Conservation (phyloP, 1,140 invertebrate species). For the Aporrectodea caliginosa region DNA sequence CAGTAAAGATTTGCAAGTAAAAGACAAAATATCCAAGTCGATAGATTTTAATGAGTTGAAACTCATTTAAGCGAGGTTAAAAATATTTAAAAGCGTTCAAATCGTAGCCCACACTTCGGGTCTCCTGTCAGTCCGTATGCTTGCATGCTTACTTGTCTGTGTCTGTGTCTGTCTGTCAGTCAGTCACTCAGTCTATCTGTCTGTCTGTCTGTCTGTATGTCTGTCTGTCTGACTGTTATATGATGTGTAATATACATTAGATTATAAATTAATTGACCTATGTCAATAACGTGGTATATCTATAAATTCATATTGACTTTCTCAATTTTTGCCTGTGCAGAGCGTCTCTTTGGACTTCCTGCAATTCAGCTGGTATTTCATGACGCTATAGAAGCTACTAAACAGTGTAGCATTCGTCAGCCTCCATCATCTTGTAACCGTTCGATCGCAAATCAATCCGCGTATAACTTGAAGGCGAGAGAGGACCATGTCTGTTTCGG, state of each 20-base stretch:
- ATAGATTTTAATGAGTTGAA: too few species aligned
- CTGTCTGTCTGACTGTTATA: not conserved
- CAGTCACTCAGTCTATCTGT: not conserved
- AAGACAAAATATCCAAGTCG: too few species aligned
- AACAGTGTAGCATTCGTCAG: not conserved
- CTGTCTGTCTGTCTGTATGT: not conserved
- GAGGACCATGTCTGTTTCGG: conserved; percentile 1
- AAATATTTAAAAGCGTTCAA: too few species aligned
- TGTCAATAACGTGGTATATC: not conserved
- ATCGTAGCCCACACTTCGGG: too few species aligned
- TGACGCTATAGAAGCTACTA: not conserved
- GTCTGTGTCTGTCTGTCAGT: not conserved
- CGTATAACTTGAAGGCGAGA: not conserved
- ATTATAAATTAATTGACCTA: not conserved
- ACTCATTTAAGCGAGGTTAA: too few species aligned
- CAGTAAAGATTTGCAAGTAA: too few species aligned
- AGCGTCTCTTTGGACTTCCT: too few species aligned
- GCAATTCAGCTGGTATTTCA: not conserved
- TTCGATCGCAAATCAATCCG: not conserved
- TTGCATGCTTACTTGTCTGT: not conserved
- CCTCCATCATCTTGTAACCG: too few species aligned
- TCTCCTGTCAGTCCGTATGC: too few species aligned
- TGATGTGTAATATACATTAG: not conserved
- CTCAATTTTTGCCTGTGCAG: not conserved
- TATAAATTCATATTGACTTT: not conserved